Evolutionary conservation across 2,797 vertebrate species (phyloP).

Genomic region (Tiaroga cobitis): DNA sequence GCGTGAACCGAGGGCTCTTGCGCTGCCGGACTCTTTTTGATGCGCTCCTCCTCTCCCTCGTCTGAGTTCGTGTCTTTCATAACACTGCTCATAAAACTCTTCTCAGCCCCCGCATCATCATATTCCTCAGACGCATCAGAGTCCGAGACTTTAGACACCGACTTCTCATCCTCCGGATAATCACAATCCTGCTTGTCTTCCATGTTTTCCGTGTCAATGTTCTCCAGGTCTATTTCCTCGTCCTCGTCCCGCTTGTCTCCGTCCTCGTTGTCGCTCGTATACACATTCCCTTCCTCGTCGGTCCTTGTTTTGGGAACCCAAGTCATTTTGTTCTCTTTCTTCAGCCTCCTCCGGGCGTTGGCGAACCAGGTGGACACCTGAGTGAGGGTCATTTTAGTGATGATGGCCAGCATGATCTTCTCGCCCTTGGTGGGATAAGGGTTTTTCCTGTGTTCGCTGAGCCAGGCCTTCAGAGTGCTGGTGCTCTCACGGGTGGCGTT

Average conservation of each 20-base stretch:
- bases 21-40: constrained; percentile 39
- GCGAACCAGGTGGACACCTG: constrained; percentile 89
- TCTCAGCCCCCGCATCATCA: constrained; percentile 75
- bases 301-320: constrained; percentile 82
- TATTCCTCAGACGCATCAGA: constrained; percentile 72
- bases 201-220: constrained; percentile 82
- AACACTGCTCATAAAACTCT: constrained; percentile 72
- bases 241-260: constrained; percentile 83
- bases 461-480: constrained; percentile 88
- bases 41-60: constrained; percentile 53
- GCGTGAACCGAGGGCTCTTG: constrained; percentile 55
- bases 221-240: constrained; percentile 88
- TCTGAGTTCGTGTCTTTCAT: constrained; percentile 56
- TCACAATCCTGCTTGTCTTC: constrained; percentile 74
- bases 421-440: constrained; percentile 85
- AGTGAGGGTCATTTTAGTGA: constrained; percentile 85
- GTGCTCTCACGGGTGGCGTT: constrained; percentile 88
- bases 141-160: constrained; percentile 74
- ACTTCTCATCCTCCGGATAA: constrained; percentile 71
- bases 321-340: constrained; percentile 89
- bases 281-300: constrained; percentile 85
- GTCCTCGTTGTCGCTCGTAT: constrained; percentile 84
- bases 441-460: constrained; percentile 84
- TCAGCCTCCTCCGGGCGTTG: constrained; percentile 83
- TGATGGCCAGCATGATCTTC: constrained; percentile 86